Base-by-base conservation (phyloP, 2,113 vertebrate species). In the Phalacrocorax aristotelis region DNA sequence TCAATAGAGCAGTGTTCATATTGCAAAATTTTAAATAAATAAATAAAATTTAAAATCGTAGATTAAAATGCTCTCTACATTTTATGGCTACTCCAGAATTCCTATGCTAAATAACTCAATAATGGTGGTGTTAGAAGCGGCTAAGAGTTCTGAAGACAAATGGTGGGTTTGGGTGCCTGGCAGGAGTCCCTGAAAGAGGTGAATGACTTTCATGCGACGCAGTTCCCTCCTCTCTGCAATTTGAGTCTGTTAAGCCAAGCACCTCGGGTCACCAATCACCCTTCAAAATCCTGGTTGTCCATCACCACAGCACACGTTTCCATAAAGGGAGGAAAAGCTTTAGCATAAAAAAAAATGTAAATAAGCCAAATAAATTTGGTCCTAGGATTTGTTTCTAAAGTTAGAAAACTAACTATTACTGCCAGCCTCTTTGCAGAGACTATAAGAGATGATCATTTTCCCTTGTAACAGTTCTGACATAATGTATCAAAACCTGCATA, bases 401-500 rank as follows among this genome's bases (percentile, higher is more conserved):
- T 95, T 66, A 93, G 52, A 79, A 93, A 93, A 64, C 87, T 69
- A 65, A 69, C 90, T 89, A 4, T 87, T 87, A 79, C 81, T 79
- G 81, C 89, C 84, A 91, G 91, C 54, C 48, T 83, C 74, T 93
- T 91, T 97, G 78, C 95, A 88, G 81, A 87, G 75, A 78, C 93
- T 87, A 9, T 96, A 95, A 87, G 93, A 87, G 78, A 95, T 58
- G 58, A 95, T 97, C n/a, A 70, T 95, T 95, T 94, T 91, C 94
- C 58, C 82, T 93, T 55, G 38, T 95, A 96, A 95, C 88, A 78
- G 89, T 70, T 93, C 93, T 83, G 89, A 96, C 94, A 97, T 97
- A 95, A 54, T 58, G 89, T 87, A 94, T 97, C 94, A 95, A 97
- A 96, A 97, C 94, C 93, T 96, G 97, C 95, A 97, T 72, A 95